phyloP scores from a whole-genome alignment of 2,113 vertebrate genomes.

The Catagonus wagneri region DNA sequence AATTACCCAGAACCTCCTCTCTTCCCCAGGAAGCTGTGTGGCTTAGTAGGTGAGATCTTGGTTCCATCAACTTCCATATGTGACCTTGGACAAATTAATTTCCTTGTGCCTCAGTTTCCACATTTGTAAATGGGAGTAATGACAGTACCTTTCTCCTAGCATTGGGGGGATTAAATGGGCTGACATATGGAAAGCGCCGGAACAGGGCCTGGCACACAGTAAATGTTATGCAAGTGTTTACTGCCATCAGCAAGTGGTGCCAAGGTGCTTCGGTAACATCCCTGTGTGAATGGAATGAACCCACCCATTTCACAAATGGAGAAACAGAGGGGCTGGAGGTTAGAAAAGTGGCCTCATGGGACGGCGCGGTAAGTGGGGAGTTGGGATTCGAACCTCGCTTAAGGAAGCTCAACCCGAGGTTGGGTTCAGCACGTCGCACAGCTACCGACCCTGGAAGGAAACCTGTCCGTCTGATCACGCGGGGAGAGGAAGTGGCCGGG shows the following conservation, averaged over 20 bases:
- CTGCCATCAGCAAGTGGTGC: background rate
- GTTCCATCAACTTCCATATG: background rate
- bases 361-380: background rate
- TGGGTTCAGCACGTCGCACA: background rate
- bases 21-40: background rate
- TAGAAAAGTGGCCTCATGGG: background rate
- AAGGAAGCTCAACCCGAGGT: background rate
- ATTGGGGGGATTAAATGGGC: background rate
- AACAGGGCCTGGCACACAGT: background rate
- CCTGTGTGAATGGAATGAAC: background rate
- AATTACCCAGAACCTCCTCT: accelerated
- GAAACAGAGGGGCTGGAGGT: background rate
- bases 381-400: background rate
- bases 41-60: background rate
- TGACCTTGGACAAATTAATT: background rate
- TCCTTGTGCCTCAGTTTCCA: background rate
- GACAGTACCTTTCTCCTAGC: background rate
- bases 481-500: background rate
- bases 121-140: background rate
- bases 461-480: background rate
- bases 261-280: background rate
- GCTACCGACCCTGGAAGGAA: background rate
- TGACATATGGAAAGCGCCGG: background rate
- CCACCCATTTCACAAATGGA: background rate
- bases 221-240: accelerated